Percentiles rank a stretch among this genome's conserved stretches.
Evolutionary conservation across 2,113 vertebrate genomes (phyloP).

Genomic region (Theristicus caerulescens): DNA sequence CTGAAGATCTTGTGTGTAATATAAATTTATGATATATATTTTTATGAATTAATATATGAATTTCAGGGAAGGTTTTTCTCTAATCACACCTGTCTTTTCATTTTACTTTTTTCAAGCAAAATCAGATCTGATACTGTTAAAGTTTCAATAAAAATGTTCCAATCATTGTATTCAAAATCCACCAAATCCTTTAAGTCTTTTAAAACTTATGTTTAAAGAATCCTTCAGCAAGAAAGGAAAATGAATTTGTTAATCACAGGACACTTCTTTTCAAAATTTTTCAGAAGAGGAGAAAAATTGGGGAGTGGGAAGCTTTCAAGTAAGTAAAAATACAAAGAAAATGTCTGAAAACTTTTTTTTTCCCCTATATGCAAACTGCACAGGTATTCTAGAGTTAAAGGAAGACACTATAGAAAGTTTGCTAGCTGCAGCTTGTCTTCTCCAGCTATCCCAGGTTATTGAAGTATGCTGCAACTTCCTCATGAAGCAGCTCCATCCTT

Average conservation of each 20-base stretch:
- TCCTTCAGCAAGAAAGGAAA: background rate
- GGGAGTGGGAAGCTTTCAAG: background rate
- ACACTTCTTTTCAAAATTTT: background rate
- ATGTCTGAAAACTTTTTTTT: background rate
- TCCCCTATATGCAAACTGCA: background rate
- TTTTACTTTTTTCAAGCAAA: background rate
- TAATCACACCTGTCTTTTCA: background rate
- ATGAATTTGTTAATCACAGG: background rate
- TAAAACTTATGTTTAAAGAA: background rate
- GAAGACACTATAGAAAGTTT: conserved; percentile 96
- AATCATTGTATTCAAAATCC: background rate
- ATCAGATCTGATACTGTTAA: background rate
- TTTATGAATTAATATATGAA: background rate
- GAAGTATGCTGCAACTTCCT: conserved; percentile 96
- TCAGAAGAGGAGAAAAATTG: background rate
- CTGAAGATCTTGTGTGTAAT: background rate
- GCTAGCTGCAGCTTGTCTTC: conserved; percentile 92
- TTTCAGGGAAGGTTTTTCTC: background rate
- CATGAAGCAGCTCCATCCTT: conserved; percentile 96
- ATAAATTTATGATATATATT: background rate
- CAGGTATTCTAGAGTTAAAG: conserved; percentile 92
- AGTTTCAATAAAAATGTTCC: background rate
- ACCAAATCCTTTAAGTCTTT: background rate
- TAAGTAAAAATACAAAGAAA: background rate
- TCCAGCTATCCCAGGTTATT: conserved; percentile 94